These are phyloP conservation scores for Abramis brama DNA, from an alignment of 2,113 vertebrate species.

Conservation along the genomic window DNA sequence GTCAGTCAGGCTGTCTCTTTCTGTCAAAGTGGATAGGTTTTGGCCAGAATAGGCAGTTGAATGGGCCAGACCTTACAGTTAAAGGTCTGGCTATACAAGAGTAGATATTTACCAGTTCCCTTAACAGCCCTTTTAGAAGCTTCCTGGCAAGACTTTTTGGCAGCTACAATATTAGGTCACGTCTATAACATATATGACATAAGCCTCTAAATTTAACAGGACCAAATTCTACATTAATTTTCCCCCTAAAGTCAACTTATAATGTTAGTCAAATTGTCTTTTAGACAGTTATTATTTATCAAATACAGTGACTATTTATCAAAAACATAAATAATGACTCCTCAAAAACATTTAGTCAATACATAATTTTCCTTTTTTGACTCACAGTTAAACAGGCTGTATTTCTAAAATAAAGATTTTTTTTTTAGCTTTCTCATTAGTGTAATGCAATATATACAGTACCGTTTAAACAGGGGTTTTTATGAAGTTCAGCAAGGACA, in stretches of 20 bases:
- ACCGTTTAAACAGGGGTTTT: too few relatives aligned
- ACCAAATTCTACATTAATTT: neutral
- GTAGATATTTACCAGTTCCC: constrained; percentile 12
- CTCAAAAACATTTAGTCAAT: neutral
- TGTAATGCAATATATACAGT: neutral
- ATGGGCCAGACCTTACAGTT: neutral
- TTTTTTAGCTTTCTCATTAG: neutral
- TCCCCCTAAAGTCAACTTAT: neutral
- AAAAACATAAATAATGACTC: neutral
- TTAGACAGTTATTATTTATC: neutral
- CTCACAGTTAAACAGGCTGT: neutral
- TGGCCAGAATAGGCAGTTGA: neutral
- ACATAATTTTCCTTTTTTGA: neutral
- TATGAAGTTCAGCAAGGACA: too few relatives aligned
- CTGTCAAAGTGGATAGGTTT: neutral
- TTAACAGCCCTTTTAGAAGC: constrained; percentile 26
- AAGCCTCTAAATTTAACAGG: constrained; percentile 26
- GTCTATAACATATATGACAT: constrained; percentile 22
- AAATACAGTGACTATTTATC: neutral
- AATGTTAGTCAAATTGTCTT: neutral
- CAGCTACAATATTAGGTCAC: constrained; percentile 17
- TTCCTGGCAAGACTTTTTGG: constrained; percentile 40
- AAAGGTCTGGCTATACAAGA: neutral
- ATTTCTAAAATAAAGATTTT: neutral
- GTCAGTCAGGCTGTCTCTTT: neutral